Evolutionary conservation across 2,797 vertebrate genomes (phyloP).

Genomic region (Serranus cabrilla): DNA sequence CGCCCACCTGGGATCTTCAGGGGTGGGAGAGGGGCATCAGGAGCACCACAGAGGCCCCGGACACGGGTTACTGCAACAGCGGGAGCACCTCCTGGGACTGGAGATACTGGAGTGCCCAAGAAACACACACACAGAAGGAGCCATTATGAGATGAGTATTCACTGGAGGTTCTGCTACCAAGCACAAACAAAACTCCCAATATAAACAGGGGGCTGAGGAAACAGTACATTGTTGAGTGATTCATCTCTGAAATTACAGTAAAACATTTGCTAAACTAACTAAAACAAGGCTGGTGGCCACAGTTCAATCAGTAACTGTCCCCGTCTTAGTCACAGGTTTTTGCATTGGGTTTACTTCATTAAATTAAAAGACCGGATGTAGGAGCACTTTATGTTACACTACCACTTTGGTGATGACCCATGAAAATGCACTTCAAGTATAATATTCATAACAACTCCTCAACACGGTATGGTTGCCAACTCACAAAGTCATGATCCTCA

Average conservation of each 20-base stretch:
- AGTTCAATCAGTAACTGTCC: slow-evolving; percentile 47
- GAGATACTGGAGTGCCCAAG: slow-evolving; percentile 60
- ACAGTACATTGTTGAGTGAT: not conserved
- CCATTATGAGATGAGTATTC: slow-evolving; percentile 39
- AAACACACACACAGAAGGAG: slow-evolving; percentile 42
- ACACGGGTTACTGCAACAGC: slow-evolving; percentile 98
- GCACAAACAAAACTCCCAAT: slow-evolving; percentile 1
- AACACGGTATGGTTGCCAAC: not conserved
- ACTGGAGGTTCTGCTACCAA: slow-evolving; percentile 16
- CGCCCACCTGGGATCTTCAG: slow-evolving; percentile 99
- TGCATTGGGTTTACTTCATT: not conserved
- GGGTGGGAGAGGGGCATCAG: slow-evolving; percentile 99
- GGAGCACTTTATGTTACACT: not conserved
- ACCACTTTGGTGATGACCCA: not conserved
- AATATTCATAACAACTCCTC: slow-evolving; percentile 5
- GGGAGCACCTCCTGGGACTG: slow-evolving; percentile 90
- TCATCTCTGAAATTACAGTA: slow-evolving; percentile 29
- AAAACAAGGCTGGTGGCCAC: not conserved
- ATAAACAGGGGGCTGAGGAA: slow-evolving; percentile 8
- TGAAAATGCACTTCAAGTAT: not conserved
- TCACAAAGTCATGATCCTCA: not conserved
- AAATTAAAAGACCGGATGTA: slow-evolving; percentile 1
- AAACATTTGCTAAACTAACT: slow-evolving; percentile 46
- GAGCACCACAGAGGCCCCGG: slow-evolving; percentile 99
- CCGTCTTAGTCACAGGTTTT: not conserved